Evolutionary conservation across 2,113 vertebrate species (phyloP), one percentile per base, ranked within the genome.

Genomic region (Plotosus lineatus): DNA sequence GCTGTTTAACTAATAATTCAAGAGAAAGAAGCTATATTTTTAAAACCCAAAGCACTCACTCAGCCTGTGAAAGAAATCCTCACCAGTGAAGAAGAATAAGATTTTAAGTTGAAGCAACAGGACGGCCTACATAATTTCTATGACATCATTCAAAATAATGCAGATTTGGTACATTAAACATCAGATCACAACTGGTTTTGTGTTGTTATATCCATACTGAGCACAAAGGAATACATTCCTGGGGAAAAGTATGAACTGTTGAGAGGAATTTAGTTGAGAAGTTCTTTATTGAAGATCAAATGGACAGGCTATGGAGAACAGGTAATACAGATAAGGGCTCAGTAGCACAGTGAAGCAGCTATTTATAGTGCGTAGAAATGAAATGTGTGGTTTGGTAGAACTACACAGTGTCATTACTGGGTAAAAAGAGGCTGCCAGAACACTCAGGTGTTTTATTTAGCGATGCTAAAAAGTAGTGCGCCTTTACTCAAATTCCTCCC

Each of bases 231-330:
- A 66, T 66, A 28, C 21, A 48, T 60, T 69, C 17, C 23, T 17
- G 56, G 31, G 21, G 23, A 60, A 19, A 51, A 33, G 68, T 56
- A 56, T 56, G 66, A 63, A 81, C 82, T 89, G 38, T 44, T 77
- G 11, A 19, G 6, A n/a, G 17, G 10, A 51, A 73, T 88, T 87
- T 90, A 83, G 89, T 19, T 89, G 86, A 90, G 89, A 90, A 88
- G 80, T 84, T 80, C 88, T 86, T 65, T 1, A 83, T 66, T 66
- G 36, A 75, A 73, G 72, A 40, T 74, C 12, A 82, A 55, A 14
- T 68, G 80, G 31, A 68, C 42, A 82, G 51, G 33, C 26, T 75
- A 85, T 90, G 90, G 91, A 90, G 82, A 90, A 42, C 63, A 80
- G 86, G 90, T 90, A 86, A 88, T 84, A 44, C 1, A 82, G 28